A percentile compares a stretch with the other conserved stretches of the same genome.
Evolutionary conservation across 2,113 vertebrate species (phyloP).

Genomic region (Pionites leucogaster): DNA sequence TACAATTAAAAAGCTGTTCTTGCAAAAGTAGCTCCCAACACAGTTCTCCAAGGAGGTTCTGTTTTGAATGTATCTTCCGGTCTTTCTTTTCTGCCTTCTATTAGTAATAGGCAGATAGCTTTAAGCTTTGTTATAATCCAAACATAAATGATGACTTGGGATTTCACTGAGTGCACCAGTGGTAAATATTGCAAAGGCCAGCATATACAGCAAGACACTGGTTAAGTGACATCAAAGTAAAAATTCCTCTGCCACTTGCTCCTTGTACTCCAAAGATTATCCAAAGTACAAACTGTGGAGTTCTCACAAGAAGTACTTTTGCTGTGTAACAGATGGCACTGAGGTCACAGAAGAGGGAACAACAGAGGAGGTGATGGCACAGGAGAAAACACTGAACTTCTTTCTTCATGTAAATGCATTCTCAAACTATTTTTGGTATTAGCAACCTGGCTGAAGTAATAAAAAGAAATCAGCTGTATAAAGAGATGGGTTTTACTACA

Average conservation of each 20-base stretch:
- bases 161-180: not conserved
- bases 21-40: constrained; percentile 24
- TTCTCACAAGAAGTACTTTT: not conserved
- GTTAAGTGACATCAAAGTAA: constrained; percentile 70
- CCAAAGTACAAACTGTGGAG: constrained; percentile 43
- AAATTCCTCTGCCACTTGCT: constrained; percentile 45
- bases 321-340: constrained; percentile 38
- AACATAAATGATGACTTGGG: not conserved
- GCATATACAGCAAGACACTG: constrained; percentile 52
- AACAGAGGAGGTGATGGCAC: constrained; percentile 61
- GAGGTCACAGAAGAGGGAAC: constrained; percentile 54
- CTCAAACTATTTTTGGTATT: constrained; percentile 20
- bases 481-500: constrained; percentile 43
- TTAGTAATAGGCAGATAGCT: constrained; percentile 39
- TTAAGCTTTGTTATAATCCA: constrained; percentile 49
- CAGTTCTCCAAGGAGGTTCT: constrained; percentile 17
- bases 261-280: constrained; percentile 65
- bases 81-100: not conserved
- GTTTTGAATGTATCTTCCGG: not conserved
- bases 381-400: constrained; percentile 53
- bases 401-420: constrained; percentile 34
- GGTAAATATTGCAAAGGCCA: constrained; percentile 47
- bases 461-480: constrained; percentile 53
- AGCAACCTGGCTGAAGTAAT: constrained; percentile 29
- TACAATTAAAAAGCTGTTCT: constrained; percentile 45